Conservation (phyloP, 2,113 vertebrate genomes). For the Symphodus melops region DNA sequence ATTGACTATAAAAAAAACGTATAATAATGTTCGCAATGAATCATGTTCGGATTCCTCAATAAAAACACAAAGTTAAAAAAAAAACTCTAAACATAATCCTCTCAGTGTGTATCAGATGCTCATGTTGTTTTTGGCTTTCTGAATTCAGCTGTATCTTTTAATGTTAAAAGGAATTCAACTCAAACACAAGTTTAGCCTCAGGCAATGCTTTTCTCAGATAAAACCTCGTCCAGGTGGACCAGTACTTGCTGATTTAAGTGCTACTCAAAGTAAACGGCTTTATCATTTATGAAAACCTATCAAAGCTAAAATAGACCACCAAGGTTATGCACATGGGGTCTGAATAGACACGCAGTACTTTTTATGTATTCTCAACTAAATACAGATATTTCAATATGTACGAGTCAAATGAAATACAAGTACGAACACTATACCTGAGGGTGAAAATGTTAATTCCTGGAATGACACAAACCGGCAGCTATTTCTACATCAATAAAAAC, state of each 20-base stretch:
- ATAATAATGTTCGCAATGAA: too few relatives aligned
- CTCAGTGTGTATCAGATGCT: constrained; percentile 1
- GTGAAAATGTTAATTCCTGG: too few relatives aligned
- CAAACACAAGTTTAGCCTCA: constrained; percentile 33
- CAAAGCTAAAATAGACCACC: constrained; percentile 10
- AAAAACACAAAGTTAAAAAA: too few relatives aligned
- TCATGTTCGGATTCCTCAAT: too few relatives aligned
- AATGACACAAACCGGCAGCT: too few relatives aligned
- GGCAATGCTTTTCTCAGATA: constrained; percentile 19
- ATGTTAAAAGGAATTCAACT: constrained; percentile 40
- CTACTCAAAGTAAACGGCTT: constrained; percentile 6
- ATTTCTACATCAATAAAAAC: too few relatives aligned
- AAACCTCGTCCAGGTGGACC: constrained; percentile 32
- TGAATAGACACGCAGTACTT: not conserved
- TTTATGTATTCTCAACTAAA: not conserved
- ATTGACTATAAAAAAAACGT: too few relatives aligned
- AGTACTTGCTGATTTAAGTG: constrained; percentile 25
- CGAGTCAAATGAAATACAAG: too few relatives aligned
- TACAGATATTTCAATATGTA: too few relatives aligned
- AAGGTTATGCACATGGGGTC: not conserved
- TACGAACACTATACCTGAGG: too few relatives aligned
- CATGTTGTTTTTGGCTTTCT: constrained; percentile 11
- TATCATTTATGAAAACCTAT: constrained; percentile 27
- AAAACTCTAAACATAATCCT: constrained; percentile 16
- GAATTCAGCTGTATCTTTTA: constrained; percentile 35